Percentiles rank a stretch among this genome's conserved stretches.
Conservation (phyloP, 64 coral and sea anemone genomes). For the Stylophora pistillata region DNA sequence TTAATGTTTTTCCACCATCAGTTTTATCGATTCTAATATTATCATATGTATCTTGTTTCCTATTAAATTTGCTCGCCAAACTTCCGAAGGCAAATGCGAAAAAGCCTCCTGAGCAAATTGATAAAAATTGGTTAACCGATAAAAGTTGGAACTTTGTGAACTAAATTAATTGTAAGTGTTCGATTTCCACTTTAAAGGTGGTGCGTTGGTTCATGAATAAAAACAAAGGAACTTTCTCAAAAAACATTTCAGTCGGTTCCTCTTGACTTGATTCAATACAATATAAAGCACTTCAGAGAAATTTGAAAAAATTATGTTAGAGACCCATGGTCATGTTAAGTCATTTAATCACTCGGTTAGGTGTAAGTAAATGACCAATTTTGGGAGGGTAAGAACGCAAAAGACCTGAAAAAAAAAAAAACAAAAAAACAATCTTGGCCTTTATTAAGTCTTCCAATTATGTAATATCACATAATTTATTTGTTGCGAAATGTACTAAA, state of each 20-base stretch:
- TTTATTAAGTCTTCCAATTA: too few relatives aligned
- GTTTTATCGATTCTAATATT: slow-evolving; percentile 1
- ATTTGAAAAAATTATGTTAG: too few relatives aligned
- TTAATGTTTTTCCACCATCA: slow-evolving; percentile 38
- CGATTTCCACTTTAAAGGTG: neutral
- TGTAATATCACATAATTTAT: too few relatives aligned
- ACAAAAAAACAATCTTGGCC: too few relatives aligned
- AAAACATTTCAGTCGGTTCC: neutral
- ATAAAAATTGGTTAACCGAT: neutral
- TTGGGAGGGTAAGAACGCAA: too few relatives aligned
- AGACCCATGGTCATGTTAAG: too few relatives aligned
- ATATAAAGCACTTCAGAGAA: too few relatives aligned
- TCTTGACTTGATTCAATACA: neutral
- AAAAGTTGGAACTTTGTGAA: neutral
- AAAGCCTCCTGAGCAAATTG: neutral
- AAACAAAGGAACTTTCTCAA: neutral
- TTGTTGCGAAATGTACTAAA: too few relatives aligned
- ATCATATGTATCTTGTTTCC: neutral
- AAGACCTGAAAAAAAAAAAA: too few relatives aligned
- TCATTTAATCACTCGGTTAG: too few relatives aligned
- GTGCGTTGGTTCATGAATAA: neutral
- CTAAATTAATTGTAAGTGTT: neutral
- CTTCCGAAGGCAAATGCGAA: neutral
- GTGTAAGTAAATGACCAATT: too few relatives aligned
- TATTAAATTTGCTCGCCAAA: slow-evolving; percentile 3